Evolutionary conservation across 2,888 invertebrate species (phyloP), one percentile per base, ranked within the genome.

Genomic region (Phorcus lineatus): DNA sequence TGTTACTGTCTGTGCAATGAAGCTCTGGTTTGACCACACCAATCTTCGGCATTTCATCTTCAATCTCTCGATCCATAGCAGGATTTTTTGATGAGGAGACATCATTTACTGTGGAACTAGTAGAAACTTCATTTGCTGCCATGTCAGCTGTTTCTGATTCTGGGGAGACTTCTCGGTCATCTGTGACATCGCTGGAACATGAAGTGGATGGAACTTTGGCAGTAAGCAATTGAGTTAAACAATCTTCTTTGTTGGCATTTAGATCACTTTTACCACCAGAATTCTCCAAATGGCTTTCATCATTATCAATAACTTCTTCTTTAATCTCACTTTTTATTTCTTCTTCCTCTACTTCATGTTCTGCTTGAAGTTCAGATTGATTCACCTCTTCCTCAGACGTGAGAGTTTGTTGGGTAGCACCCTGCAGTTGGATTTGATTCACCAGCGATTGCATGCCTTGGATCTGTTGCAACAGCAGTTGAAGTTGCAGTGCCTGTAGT

Each of bases 391-490:
- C 67, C 55, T 77, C 67, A 19, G 78, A 78, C 28, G 76, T 74
- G 19, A 81, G 57, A 28, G 75, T 78, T 55, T 80, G 81, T 9
- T 75, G 67, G 22, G 74, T 55, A 19, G 84, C 83, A 53, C 85
- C 85, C 62, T 88, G 87, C n/a, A 88, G 47, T 78, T 83, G 87
- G 74, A 87, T 86, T 80, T 89, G 88, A 79, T 85, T 88, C 1
- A 89, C 86, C 19, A 89, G 83, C 17, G 84, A 84, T 81, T 88
- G 89, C 89, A 90, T 89, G 11, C 88, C 89, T 57, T 90, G 90
- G 9, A 91, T 52, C 80, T 90, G 91, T 24, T 89, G 85, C 78
- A 90, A 88, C 31, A 89, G 86, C 19, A 88, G 82, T 55, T 90
- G 83, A 62, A 89, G 88, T 67, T 90, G 90, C 76, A 88, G 88